These are phyloP conservation scores for Ivindomyrus marchei DNA, from an alignment of 2,113 vertebrate species.

Conservation along the genomic window DNA sequence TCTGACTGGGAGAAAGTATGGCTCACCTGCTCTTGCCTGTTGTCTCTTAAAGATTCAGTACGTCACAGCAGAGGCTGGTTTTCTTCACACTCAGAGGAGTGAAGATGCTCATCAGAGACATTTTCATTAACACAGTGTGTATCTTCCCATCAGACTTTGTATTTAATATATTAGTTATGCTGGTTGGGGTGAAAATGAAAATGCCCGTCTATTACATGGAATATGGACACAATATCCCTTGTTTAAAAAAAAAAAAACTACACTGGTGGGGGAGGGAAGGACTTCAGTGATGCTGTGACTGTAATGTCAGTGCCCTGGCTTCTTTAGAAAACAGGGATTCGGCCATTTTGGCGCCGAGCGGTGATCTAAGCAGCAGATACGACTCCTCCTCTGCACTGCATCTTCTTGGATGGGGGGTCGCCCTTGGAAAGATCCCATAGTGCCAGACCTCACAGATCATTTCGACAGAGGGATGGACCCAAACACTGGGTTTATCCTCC, in stretches of 20 bases:
- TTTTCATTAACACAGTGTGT: not conserved
- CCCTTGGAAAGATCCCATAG: not conserved
- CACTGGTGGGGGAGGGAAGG: not conserved
- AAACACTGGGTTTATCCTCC: not conserved
- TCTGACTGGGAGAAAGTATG: not conserved
- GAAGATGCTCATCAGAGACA: not conserved
- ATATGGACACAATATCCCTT: not conserved
- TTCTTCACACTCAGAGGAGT: not conserved
- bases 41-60: not conserved
- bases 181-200: not conserved
- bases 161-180: not conserved
- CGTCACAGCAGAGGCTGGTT: not conserved
- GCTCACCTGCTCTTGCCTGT: not conserved
- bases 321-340: not conserved
- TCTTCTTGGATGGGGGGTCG: not conserved
- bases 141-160: not conserved
- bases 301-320: not conserved
- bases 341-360: not conserved
- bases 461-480: not conserved
- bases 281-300: not conserved
- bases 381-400: not conserved
- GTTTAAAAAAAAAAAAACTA: not conserved
- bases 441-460: not conserved
- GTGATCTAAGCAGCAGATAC: not conserved
- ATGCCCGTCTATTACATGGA: not conserved